Base-by-base conservation (phyloP, 1,140 invertebrate species). In the Meloidogyne floridensis region DNA sequence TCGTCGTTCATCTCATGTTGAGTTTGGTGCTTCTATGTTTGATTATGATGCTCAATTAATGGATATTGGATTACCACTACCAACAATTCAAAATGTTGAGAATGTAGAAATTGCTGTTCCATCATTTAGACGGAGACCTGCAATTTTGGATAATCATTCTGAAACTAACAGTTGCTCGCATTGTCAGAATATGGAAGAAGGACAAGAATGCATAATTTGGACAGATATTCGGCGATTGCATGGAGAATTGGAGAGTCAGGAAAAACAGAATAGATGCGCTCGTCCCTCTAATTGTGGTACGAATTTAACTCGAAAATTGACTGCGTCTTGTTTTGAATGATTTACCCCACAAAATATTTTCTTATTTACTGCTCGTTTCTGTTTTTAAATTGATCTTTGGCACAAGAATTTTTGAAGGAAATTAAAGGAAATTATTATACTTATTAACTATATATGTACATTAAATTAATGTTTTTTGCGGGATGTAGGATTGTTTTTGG, bases 51-150 rank as follows among this genome's bases (percentile, higher is more conserved):
- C 56, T 6, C 77, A 79, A 71, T 51, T 79, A 18, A 69, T 79
- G 77, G 77, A 79, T 72, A 71, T 79, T 47, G 77, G 77, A 3
- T 53, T 79, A 10, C 77, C 65, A 18, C n/a, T 79, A 72, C 77
- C 77, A 51, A 72, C 77, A 18, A 79, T 79, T 11, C 77, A 79
- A 79, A 79, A 79, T 15, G 77, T 79, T 69, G 77, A 79, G 8
- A 79, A 71, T 43, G 77, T 79, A 18, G 77, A 79, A 71, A 79
- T 79, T 79, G 77, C 65, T 20, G 72, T 79, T 7, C 77, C 77
- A 9, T 79, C 77, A 53, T 79, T 32, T n/a, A 15, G 69, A 11
- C 43, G 43, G 9, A 13, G 65, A 72, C 65, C 65, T 65, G 15
- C 20, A 79, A n/a, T 20, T 79, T 72, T 72, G 32, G 77, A 53